Conservation (phyloP, 2,797 vertebrate species). For the Apodemus agrarius region DNA sequence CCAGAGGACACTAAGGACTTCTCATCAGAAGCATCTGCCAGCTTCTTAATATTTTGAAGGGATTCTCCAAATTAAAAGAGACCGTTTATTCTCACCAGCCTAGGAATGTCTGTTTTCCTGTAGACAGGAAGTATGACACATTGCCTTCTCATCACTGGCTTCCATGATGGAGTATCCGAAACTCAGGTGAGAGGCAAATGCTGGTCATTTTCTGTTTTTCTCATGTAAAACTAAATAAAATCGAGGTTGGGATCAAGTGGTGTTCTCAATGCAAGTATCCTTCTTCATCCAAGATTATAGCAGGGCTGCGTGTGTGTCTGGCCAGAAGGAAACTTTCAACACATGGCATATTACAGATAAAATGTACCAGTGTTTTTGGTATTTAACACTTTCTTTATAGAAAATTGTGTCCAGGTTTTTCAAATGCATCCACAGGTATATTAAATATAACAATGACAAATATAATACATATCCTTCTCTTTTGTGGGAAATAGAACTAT, state of each 20-base stretch:
- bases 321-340: constrained; percentile 21
- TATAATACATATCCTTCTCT: background rate
- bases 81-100: constrained; percentile 16
- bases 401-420: constrained; percentile 10
- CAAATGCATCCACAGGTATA: background rate
- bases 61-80: constrained; percentile 56
- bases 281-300: constrained; percentile 33
- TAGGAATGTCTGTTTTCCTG: background rate
- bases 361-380: background rate
- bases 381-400: constrained; percentile 24
- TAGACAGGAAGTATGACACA: background rate
- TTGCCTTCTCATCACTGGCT: background rate
- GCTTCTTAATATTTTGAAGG: constrained; percentile 36
- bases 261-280: constrained; percentile 28
- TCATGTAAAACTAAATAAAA: constrained; percentile 53
- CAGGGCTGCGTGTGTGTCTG: background rate
- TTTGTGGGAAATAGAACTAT: background rate
- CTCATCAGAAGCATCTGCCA: constrained; percentile 27
- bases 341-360: background rate
- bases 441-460: background rate
- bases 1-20: background rate
- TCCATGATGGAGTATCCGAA: constrained; percentile 16
- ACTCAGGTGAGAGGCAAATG: constrained; percentile 39
- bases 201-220: constrained; percentile 33
- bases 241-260: constrained; percentile 9